Conservation (phyloP, 1,140 invertebrate species). For the Radopholus similis region DNA sequence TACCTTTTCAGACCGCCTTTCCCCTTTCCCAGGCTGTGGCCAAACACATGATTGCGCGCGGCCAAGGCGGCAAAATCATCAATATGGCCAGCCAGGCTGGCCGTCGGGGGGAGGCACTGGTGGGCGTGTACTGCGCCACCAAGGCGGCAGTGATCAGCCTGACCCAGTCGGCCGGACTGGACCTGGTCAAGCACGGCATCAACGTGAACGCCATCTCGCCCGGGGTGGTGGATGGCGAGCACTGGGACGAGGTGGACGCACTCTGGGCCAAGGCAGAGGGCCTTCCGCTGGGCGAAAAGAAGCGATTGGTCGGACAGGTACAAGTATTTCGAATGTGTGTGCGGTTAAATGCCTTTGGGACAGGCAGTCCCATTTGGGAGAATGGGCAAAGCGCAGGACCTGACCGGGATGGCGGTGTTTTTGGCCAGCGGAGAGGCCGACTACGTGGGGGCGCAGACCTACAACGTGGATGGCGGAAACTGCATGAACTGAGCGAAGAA, state of each 20-base stretch:
- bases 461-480: background rate
- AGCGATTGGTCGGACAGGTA: too few species aligned
- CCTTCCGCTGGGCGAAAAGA: constrained; percentile 41
- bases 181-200: background rate
- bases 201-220: background rate
- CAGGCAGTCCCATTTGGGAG: background rate
- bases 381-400: background rate
- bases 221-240: background rate
- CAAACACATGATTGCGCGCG: background rate
- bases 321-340: too few species aligned
- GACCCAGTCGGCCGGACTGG: background rate
- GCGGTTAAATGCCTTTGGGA: too few species aligned
- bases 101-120: background rate
- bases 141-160: background rate
- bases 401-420: constrained; percentile 70
- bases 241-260: background rate
- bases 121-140: background rate
- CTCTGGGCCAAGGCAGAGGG: constrained; percentile 60
- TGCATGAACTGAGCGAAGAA: background rate
- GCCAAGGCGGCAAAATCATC: background rate
- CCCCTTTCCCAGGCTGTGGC: background rate
- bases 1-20: too few species aligned
- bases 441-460: background rate
- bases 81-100: constrained; percentile 1
- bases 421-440: background rate